Evolutionary conservation across 2,888 invertebrate genomes (phyloP), one percentile per base, ranked within the genome.

Genomic region (Ochropleura leucogaster): DNA sequence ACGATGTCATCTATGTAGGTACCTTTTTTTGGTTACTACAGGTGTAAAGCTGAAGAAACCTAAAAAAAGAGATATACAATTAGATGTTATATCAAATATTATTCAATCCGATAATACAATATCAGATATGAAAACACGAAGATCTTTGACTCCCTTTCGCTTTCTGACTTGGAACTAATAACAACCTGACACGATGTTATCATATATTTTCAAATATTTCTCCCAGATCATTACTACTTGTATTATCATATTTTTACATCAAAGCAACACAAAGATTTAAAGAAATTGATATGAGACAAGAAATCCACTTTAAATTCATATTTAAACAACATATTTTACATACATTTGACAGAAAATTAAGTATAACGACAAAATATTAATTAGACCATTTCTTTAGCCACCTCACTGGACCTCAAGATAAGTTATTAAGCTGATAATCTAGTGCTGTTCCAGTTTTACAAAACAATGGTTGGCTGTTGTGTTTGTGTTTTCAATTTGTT

Each of bases 341-440:
- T 68, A 62, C 64, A 79, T 75, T 46, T 79, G 74, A 79, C 82
- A 80, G 71, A 59, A 65, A 75, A 75, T 80, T 85, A 77, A 68
- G 53, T 44, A 71, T 74, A 69, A 80, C 63, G 64, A 76, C 63
- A 9, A 72, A 68, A 77, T 80, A 77, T 80, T 78, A 79, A 85
- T 83, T 79, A 77, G 70, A 76, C 16, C 60, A 83, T 79, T 83
- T 85, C 76, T 68, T 85, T 77, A 73, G 57, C 53, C 68, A 79
- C 68, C 78, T 72, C 9, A 40, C 10, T 42, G 12, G 65, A 72
- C 42, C 72, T 72, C 7, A 64, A 53, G 16, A 42, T 74, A 57
- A 74, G 53, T 82, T 77, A 81, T 83, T 65, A n/a, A 18, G 7
- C 4, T 42, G 57, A 55, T 51, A 67, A 66, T 63, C 16, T 51